These are phyloP conservation scores for Esperia sulphurella DNA, from an alignment of 2,888 invertebrate genomes.

Conservation along the genomic window DNA sequence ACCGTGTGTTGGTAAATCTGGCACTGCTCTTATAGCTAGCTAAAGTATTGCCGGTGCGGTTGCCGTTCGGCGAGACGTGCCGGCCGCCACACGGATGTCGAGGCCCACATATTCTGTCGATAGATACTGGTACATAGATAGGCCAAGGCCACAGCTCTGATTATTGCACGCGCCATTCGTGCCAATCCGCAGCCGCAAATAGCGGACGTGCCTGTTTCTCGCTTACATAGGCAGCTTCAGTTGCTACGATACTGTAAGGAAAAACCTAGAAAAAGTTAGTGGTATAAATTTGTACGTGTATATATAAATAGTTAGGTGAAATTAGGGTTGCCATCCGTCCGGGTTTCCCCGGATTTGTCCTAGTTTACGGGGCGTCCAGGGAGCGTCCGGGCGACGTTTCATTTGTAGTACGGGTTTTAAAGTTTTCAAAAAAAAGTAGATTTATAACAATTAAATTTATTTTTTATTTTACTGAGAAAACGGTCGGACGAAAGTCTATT, in stretches of 20 bases:
- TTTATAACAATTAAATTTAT: too few species aligned
- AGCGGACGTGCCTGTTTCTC: conserved; percentile 47
- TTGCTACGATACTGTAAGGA: conserved; percentile 6
- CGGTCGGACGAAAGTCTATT: too few species aligned
- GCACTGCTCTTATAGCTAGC: not conserved
- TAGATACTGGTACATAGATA: conserved; percentile 5
- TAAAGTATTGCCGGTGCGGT: not conserved
- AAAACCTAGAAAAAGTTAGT: conserved; percentile 3
- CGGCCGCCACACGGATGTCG: conserved; percentile 30
- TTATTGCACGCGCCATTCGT: conserved; percentile 45
- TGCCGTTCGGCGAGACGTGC: conserved; percentile 13
- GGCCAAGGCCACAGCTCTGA: conserved; percentile 35
- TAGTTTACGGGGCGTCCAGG: too few species aligned
- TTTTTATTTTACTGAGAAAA: too few species aligned
- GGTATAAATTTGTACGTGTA: not conserved
- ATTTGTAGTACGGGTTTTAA: too few species aligned
- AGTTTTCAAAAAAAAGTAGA: too few species aligned
- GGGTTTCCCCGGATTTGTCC: too few species aligned
- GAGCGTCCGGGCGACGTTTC: too few species aligned
- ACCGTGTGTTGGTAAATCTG: not conserved
- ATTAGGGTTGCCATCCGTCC: too few species aligned
- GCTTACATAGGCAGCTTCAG: conserved; percentile 30
- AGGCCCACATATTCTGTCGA: conserved; percentile 24
- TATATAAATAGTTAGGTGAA: too few species aligned
- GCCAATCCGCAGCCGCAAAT: conserved; percentile 51